phyloP scores from a whole-genome alignment of 2,113 vertebrate species.

The Ammodytes dubius region DNA sequence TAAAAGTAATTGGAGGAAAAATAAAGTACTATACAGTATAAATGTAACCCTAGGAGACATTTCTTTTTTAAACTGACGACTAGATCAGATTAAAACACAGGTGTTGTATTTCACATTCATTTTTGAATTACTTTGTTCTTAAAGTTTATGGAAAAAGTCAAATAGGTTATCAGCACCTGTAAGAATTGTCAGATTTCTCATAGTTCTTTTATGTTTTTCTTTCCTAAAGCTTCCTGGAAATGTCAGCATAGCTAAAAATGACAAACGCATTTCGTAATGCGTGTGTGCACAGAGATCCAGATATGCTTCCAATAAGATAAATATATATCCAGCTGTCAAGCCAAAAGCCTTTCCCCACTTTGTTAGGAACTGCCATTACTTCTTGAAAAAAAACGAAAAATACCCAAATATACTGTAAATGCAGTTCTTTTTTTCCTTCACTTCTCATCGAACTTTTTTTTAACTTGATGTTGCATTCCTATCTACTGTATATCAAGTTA shows the following conservation, averaged over 20 bases:
- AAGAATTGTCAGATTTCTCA: background rate
- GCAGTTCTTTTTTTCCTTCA: background rate
- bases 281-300: conserved; percentile 36
- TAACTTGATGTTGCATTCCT: background rate
- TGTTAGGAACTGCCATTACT: conserved; percentile 5
- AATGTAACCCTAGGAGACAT: background rate
- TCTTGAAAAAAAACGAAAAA: conserved; percentile 8
- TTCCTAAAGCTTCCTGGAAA: conserved; percentile 19
- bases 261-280: background rate
- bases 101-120: background rate
- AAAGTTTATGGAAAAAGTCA: background rate
- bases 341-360: background rate
- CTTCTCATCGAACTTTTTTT: background rate
- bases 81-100: background rate
- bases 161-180: background rate
- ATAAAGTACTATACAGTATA: background rate
- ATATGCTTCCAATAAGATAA: conserved; percentile 32
- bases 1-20: background rate
- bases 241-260: conserved; percentile 16
- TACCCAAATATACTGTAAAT: background rate
- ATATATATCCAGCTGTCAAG: conserved; percentile 32
- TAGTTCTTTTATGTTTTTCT: background rate
- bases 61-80: no score
- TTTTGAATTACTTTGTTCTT: background rate
- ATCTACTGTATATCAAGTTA: background rate